These are phyloP conservation scores for Alca torda DNA, from an alignment of 2,797 vertebrate genomes.

Conservation along the genomic window DNA sequence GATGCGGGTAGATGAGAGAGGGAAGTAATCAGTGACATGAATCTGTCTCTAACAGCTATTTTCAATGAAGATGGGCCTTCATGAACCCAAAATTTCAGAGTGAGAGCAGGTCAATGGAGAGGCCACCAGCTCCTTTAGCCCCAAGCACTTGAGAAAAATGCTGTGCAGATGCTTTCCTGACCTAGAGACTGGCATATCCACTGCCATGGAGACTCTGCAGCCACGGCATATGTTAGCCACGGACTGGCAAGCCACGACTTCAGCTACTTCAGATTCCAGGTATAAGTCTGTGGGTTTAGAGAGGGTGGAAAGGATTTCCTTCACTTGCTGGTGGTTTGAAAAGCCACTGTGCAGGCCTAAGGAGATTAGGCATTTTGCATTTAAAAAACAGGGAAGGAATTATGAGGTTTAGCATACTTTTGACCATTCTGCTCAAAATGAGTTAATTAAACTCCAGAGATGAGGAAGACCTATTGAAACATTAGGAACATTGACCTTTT, in stretches of 20 bases:
- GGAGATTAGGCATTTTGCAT: conserved; percentile 18
- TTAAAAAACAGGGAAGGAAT: conserved; percentile 16
- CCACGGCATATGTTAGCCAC: accelerated
- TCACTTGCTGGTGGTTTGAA: neutral
- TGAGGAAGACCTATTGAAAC: conserved; percentile 40
- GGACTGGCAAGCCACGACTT: neutral
- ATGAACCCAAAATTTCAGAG: neutral
- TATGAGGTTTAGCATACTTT: conserved; percentile 25
- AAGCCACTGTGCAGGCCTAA: neutral
- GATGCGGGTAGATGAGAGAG: neutral
- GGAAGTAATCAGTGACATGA: neutral
- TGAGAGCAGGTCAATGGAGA: neutral
- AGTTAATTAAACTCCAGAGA: conserved; percentile 68
- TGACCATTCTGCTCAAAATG: conserved; percentile 27
- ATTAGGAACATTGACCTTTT: conserved; percentile 48
- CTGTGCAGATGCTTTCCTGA: neutral
- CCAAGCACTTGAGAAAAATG: neutral
- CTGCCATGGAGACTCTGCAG: neutral
- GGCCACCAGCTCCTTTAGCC: neutral
- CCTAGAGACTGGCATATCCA: neutral
- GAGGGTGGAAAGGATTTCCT: neutral
- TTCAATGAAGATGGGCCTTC: neutral
- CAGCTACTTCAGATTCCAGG: neutral
- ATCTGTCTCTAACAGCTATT: neutral
- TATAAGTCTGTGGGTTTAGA: neutral